Evolutionary conservation across 2,888 invertebrate genomes (phyloP), one percentile per base, ranked within the genome.

Genomic region (Pasiphila rectangulata): DNA sequence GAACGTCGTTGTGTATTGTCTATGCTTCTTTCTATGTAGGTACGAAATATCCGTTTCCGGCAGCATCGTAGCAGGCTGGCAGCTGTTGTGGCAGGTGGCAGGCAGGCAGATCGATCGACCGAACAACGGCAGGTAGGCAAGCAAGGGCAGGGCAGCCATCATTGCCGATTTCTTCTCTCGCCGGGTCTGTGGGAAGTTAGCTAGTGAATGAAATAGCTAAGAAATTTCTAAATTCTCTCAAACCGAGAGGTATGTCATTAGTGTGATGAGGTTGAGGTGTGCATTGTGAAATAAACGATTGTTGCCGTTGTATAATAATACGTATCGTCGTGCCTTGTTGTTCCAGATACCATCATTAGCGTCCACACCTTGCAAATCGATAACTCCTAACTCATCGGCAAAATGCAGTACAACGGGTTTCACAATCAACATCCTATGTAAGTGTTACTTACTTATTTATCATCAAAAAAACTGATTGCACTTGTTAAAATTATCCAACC

Each of bases 91-190:
- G 27, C 25, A 23, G 17, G 30, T 7, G 30, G 15, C 3, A 17
- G 23, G 16, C 13, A 13, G 13, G 12, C 13, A 27, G 27, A 27
- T 12, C 13, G 12, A 27, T 13, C 9, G 7, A 13, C 9, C 4
- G 1, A 27, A 7, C n/a, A n/a, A n/a, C n/a, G n/a, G n/a, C n/a
- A n/a, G n/a, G n/a, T n/a, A n/a, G n/a, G n/a, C 27, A 27, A 32
- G n/a, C 32, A 15, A n/a, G n/a, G 12, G 25, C 12, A 32, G 61
- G 69, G 69, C 70, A 41, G 79, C 87, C 90, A 90, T 90, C 90
- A 88, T 42, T 42, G 9, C 83, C 85, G 90, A 90, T 89, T 91
- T 91, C 91, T 91, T 91, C 91, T 87, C 90, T 90, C 90, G 87
- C 89, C 90, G 88, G 87, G 88, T 85, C 79, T 82, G 84, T 69